A percentile compares a stretch with the other conserved stretches of the same genome.
These are phyloP conservation scores for Neogobius melanostomus DNA, from an alignment of 2,113 vertebrate genomes.

Conservation along the genomic window DNA sequence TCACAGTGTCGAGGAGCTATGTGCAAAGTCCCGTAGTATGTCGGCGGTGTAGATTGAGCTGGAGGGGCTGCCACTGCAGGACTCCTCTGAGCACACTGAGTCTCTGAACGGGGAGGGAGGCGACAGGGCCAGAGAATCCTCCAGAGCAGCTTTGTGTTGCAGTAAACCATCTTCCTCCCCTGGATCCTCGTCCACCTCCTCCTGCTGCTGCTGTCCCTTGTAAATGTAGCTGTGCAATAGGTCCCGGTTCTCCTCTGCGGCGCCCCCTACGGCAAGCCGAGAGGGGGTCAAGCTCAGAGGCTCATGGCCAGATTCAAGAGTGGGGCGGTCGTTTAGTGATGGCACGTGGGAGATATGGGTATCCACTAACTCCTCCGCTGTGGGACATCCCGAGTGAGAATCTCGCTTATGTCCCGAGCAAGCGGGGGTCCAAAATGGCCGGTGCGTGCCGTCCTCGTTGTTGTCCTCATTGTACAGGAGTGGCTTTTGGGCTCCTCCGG, in stretches of 20 bases:
- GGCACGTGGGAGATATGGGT: slow-evolving; percentile 79
- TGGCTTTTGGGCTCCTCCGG: slow-evolving; percentile 77
- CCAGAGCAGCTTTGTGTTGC: slow-evolving; percentile 82
- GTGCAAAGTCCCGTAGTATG: slow-evolving; percentile 89
- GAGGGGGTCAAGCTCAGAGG: slow-evolving; percentile 51
- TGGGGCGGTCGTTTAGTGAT: slow-evolving; percentile 64
- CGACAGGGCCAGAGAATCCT: slow-evolving; percentile 86
- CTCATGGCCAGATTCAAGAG: slow-evolving; percentile 63
- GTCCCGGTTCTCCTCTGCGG: slow-evolving; percentile 80
- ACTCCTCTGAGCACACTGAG: slow-evolving; percentile 87
- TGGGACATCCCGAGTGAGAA: slow-evolving; percentile 68
- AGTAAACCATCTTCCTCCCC: slow-evolving; percentile 60
- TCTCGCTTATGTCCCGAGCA: slow-evolving; percentile 74
- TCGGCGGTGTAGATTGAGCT: slow-evolving; percentile 84
- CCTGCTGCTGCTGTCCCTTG: slow-evolving; percentile 66
- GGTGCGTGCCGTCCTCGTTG: slow-evolving; percentile 68
- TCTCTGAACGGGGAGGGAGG: slow-evolving; percentile 97
- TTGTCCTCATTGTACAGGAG: slow-evolving; percentile 85
- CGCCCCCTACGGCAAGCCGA: slow-evolving; percentile 70
- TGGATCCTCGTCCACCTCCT: slow-evolving; percentile 53
- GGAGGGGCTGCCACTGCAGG: slow-evolving; percentile 83
- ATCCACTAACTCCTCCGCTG: slow-evolving; percentile 80
- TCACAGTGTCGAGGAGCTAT: slow-evolving; percentile 97
- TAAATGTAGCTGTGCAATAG: slow-evolving; percentile 89
- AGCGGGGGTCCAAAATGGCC: slow-evolving; percentile 67